A percentile compares a stretch with the other conserved stretches of the same genome.
Conservation (phyloP, 2,888 invertebrate genomes). For the Melanchra persicariae region DNA sequence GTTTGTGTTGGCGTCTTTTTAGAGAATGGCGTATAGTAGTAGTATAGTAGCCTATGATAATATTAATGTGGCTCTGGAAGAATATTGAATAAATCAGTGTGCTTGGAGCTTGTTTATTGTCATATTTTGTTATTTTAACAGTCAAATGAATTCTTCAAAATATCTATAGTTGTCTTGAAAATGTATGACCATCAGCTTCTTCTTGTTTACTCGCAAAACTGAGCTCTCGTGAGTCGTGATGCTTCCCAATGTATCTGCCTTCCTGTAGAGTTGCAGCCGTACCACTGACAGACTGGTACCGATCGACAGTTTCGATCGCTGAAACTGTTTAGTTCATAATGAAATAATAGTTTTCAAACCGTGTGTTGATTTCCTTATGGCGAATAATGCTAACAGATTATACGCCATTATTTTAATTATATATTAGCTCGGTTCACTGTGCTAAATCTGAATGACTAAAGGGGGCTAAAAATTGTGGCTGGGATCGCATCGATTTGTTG, state of each 20-base stretch:
- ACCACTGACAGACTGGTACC: constrained; percentile 32
- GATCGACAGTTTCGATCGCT: constrained; percentile 23
- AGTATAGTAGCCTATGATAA: no score
- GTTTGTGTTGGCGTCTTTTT: no score
- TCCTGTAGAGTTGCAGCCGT: constrained; percentile 27
- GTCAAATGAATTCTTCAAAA: no score
- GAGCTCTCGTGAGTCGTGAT: constrained; percentile 6
- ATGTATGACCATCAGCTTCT: not conserved
- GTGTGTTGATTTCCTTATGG: not conserved
- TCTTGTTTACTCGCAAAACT: not conserved
- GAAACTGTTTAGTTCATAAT: constrained; percentile 27
- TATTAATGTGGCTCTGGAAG: no score
- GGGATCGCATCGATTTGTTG: not conserved
- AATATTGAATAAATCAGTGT: no score
- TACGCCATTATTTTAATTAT: not conserved
- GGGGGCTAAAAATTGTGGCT: not conserved
- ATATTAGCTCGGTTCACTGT: no score
- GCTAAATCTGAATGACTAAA: not conserved
- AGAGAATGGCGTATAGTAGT: no score
- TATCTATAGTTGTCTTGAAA: no score
- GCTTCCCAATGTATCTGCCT: constrained; percentile 5
- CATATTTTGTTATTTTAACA: no score
- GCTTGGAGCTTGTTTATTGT: no score
- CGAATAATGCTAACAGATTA: not conserved
- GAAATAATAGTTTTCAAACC: constrained; percentile 13